phyloP scores from a whole-genome alignment of 2,113 vertebrate species.

The Globicephala melas region DNA sequence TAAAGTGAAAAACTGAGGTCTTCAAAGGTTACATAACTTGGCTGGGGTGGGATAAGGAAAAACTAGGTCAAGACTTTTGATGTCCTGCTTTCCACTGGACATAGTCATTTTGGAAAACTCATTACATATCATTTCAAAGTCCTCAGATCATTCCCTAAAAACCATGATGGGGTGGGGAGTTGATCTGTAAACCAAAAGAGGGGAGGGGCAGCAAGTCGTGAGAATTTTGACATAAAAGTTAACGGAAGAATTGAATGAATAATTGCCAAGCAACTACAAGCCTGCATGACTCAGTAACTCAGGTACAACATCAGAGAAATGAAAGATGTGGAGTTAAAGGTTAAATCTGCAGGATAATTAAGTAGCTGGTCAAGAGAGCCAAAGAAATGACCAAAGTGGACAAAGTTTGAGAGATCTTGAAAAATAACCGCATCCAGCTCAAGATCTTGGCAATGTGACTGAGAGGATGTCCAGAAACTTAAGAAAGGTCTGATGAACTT shows the following conservation, averaged over 20 bases:
- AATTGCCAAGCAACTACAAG: background rate
- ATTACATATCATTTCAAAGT: background rate
- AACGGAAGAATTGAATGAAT: background rate
- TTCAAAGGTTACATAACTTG: background rate
- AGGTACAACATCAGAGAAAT: background rate
- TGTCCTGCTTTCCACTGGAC: background rate
- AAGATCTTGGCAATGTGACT: background rate
- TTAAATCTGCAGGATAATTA: background rate
- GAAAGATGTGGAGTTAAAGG: background rate
- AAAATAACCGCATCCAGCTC: background rate
- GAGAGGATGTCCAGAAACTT: background rate
- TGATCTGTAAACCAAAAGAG: background rate
- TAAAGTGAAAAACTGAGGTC: constrained; percentile 29
- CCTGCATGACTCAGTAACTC: background rate
- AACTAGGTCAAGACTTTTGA: background rate
- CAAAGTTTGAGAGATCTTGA: background rate
- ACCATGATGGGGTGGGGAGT: background rate
- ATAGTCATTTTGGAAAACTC: background rate
- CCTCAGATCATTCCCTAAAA: background rate
- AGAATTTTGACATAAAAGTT: background rate
- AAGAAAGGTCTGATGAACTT: background rate
- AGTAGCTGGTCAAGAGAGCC: background rate
- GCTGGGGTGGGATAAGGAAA: background rate
- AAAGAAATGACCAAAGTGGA: background rate
- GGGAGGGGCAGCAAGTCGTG: background rate